These are phyloP conservation scores for Microctenopoma steveboyesi DNA, from an alignment of 2,797 vertebrate species.

Conservation along the genomic window DNA sequence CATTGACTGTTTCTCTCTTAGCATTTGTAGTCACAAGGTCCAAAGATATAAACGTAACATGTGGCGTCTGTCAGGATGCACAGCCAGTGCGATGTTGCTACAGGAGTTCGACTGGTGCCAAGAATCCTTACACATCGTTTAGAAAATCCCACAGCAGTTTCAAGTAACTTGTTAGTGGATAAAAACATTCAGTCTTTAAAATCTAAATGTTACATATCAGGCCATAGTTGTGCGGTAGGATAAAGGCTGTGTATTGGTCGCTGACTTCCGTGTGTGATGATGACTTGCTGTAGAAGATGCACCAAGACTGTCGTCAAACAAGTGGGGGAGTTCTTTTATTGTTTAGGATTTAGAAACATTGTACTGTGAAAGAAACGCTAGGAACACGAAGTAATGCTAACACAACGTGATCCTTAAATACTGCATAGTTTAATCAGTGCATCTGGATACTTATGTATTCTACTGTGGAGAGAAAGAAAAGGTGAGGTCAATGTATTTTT, in stretches of 20 bases:
- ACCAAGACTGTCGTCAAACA: slow-evolving; percentile 41
- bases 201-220: slow-evolving; percentile 65
- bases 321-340: slow-evolving; percentile 51
- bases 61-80: slow-evolving; percentile 23
- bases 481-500: slow-evolving; percentile 72
- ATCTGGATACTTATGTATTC: slow-evolving; percentile 68
- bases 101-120: slow-evolving; percentile 37
- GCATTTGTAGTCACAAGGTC: slow-evolving; percentile 40
- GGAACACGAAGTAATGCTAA: slow-evolving; percentile 52
- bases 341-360: slow-evolving; percentile 50
- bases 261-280: slow-evolving; percentile 30
- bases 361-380: slow-evolving; percentile 43
- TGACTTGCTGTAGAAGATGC: slow-evolving; percentile 32
- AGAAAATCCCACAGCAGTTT: slow-evolving; percentile 62
- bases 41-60: slow-evolving; percentile 25
- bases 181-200: slow-evolving; percentile 73
- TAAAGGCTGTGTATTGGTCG: slow-evolving; percentile 67
- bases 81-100: slow-evolving; percentile 47
- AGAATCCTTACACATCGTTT: slow-evolving; percentile 42
- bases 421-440: slow-evolving; percentile 88
- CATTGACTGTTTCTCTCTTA: slow-evolving; percentile 58
- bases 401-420: slow-evolving; percentile 77
- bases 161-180: slow-evolving; percentile 70
- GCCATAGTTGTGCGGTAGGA: slow-evolving; percentile 65
- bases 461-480: slow-evolving; percentile 62